A percentile compares a stretch with the other conserved stretches of the same genome.
Evolutionary conservation across 2,113 vertebrate species (phyloP).

Genomic region (Brachyhypopomus occidentalis): DNA sequence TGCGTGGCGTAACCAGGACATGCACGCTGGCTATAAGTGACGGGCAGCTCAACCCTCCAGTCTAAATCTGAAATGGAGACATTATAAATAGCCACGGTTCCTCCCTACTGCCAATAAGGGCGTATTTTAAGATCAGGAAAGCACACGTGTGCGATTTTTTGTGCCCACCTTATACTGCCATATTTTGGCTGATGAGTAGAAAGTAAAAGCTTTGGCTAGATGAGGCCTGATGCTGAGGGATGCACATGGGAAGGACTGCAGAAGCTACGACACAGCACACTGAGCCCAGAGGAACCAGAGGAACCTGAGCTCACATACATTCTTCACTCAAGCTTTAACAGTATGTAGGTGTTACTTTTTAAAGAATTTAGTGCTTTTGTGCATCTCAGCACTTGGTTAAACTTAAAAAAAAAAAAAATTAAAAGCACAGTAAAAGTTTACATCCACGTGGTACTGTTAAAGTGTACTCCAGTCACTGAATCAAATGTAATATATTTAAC

Average conservation of each 20-base stretch:
- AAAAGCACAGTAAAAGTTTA: too few species aligned
- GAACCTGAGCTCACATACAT: background rate
- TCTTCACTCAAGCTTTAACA: background rate
- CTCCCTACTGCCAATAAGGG: background rate
- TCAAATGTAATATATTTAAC: too few species aligned
- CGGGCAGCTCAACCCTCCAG: background rate
- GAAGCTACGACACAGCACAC: background rate
- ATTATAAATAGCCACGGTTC: constrained; percentile 31
- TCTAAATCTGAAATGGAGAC: constrained; percentile 6
- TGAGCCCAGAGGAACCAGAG: background rate
- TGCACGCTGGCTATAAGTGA: background rate
- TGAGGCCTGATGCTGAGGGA: constrained; percentile 8
- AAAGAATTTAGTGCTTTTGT: background rate
- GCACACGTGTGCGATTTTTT: constrained; percentile 5
- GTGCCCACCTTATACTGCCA: background rate
- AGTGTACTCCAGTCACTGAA: too few species aligned
- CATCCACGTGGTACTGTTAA: too few species aligned
- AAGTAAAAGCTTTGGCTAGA: constrained; percentile 3
- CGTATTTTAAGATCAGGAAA: constrained; percentile 26
- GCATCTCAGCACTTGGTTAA: background rate
- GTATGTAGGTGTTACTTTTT: background rate
- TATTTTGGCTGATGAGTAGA: constrained; percentile 5
- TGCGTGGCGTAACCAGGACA: constrained; percentile 8
- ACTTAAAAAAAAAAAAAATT: background rate
- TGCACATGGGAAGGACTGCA: background rate